Conservation (phyloP, 2,888 invertebrate species). For the Morinoia aosen region DNA sequence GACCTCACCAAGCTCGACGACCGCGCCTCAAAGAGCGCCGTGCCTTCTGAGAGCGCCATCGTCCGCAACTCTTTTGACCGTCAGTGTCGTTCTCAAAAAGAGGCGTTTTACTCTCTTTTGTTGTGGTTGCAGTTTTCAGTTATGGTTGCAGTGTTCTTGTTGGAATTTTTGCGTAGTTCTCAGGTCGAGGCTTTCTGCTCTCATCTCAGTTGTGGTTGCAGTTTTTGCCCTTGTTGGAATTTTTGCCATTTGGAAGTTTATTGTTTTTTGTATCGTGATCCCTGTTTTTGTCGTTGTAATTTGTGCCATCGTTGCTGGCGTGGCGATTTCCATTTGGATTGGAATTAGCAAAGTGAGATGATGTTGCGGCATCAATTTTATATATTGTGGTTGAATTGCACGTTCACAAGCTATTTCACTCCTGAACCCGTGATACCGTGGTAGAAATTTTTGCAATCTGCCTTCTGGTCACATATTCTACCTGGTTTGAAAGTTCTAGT, state of each 20-base stretch:
- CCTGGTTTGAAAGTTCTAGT: background rate
- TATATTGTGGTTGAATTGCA: background rate
- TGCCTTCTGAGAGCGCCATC: constrained; percentile 58
- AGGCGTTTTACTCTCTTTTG: too few relatives aligned
- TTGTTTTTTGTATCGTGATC: too few relatives aligned
- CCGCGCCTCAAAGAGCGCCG: constrained; percentile 53
- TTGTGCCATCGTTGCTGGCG: too few relatives aligned
- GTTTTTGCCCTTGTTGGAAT: too few relatives aligned
- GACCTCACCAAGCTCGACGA: constrained; percentile 41
- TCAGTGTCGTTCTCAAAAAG: background rate
- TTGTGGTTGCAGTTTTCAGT: too few relatives aligned
- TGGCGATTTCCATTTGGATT: too few relatives aligned
- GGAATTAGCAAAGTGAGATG: too few relatives aligned
- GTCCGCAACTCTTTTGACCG: constrained; percentile 56
- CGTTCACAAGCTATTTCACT: background rate
- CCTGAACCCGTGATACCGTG: background rate
- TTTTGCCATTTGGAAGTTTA: too few relatives aligned
- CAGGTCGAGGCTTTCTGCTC: background rate
- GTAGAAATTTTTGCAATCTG: background rate
- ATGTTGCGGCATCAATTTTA: too few relatives aligned
- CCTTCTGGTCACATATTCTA: background rate
- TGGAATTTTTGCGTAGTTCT: background rate
- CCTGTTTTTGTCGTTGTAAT: too few relatives aligned
- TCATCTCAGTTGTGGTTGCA: too few relatives aligned
- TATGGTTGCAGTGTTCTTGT: background rate